Evolutionary conservation across 2,113 vertebrate species (phyloP).

Genomic region (Octodon degus): DNA sequence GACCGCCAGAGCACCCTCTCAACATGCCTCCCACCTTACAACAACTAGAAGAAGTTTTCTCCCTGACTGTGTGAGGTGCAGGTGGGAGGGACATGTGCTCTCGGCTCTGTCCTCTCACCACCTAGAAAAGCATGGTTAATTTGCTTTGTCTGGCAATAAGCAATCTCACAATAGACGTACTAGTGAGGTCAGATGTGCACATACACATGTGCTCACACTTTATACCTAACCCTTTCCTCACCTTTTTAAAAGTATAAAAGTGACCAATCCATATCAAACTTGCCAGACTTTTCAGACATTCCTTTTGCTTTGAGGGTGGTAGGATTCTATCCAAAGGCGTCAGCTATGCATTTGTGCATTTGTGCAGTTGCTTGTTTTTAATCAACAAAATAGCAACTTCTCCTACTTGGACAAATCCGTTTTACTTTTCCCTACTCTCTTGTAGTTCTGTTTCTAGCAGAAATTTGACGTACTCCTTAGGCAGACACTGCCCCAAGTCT

Average conservation of each 20-base stretch:
- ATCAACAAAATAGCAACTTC: slow-evolving; percentile 42
- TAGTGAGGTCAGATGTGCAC: background rate
- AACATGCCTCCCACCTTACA: background rate
- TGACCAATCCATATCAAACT: background rate
- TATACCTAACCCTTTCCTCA: background rate
- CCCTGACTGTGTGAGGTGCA: background rate
- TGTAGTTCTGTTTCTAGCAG: background rate
- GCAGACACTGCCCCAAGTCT: slow-evolving; percentile 40
- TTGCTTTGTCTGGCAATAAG: slow-evolving; percentile 39
- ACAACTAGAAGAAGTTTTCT: slow-evolving; percentile 27
- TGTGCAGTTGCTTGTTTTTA: slow-evolving; percentile 29
- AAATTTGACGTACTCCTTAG: slow-evolving; percentile 36
- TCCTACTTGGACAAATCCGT: slow-evolving; percentile 1
- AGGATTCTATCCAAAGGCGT: background rate
- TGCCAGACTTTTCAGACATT: background rate
- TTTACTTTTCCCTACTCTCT: slow-evolving; percentile 1
- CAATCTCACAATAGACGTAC: background rate
- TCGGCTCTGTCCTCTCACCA: slow-evolving; percentile 52
- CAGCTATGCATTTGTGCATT: background rate
- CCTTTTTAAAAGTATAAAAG: background rate
- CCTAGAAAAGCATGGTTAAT: slow-evolving; percentile 2
- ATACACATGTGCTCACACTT: background rate
- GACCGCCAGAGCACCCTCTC: slow-evolving; percentile 25
- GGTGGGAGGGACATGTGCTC: background rate
- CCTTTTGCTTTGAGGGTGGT: background rate